phyloP scores from a whole-genome alignment of 2,888 invertebrate species.

The Isotomurus palustris region DNA sequence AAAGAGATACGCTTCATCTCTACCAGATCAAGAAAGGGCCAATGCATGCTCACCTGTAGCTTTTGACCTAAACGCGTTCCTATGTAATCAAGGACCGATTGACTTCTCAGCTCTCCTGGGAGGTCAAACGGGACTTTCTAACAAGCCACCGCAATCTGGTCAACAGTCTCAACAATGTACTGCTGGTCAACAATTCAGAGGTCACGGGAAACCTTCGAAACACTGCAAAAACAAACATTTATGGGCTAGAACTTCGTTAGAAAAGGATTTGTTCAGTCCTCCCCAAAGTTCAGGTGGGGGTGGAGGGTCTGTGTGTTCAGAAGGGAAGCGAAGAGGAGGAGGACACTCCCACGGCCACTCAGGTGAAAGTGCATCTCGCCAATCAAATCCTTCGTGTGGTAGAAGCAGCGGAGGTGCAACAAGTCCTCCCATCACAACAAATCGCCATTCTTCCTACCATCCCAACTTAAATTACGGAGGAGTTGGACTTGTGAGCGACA shows the following conservation, averaged over 20 bases:
- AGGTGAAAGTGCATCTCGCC: neutral
- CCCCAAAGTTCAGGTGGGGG: too few species aligned
- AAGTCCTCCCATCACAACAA: conserved; percentile 14
- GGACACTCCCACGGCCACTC: neutral
- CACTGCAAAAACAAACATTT: conserved; percentile 44
- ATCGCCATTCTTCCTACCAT: conserved; percentile 46
- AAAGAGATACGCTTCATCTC: conserved; percentile 40
- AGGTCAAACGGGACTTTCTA: too few species aligned
- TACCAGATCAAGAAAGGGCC: conserved; percentile 36
- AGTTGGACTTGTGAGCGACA: conserved; percentile 17
- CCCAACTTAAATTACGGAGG: conserved; percentile 25
- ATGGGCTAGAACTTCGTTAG: conserved; percentile 42
- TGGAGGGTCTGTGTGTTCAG: conserved; percentile 22
- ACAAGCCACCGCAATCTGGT: conserved; percentile 13
- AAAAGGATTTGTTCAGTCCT: conserved; percentile 35
- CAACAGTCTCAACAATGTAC: conserved; percentile 11
- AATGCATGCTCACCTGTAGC: conserved; percentile 30
- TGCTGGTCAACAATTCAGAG: too few species aligned
- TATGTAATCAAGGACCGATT: conserved; percentile 30
- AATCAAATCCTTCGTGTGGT: too few species aligned
- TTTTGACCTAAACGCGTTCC: conserved; percentile 31
- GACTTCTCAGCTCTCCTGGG: conserved; percentile 28
- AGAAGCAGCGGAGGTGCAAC: neutral
- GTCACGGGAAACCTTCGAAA: conserved; percentile 30
- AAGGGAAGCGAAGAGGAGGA: conserved; percentile 12